phyloP scores from a whole-genome alignment of 2,888 invertebrate species.

The Cheilosia soror region DNA sequence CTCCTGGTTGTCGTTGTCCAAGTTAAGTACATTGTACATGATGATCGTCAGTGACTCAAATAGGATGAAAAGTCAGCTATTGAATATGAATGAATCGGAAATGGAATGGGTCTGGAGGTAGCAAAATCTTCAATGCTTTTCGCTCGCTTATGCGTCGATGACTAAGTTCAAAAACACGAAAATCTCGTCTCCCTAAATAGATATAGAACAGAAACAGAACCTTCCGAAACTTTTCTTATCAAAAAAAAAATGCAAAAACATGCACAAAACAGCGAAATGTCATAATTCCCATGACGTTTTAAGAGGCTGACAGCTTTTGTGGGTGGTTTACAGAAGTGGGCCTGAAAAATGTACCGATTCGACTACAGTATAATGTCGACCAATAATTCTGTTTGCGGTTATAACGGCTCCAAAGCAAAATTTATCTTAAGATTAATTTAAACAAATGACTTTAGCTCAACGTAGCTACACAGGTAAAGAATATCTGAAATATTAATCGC shows the following conservation, averaged over 20 bases:
- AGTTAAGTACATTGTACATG: constrained; percentile 80
- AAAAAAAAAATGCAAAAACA: constrained; percentile 52
- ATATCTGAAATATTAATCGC: no score
- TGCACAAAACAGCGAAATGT: background rate
- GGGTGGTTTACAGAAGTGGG: constrained; percentile 16
- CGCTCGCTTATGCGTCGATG: constrained; percentile 56
- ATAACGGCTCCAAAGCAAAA: no score
- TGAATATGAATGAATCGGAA: constrained; percentile 25
- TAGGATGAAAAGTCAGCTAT: background rate
- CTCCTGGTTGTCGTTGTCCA: constrained; percentile 78
- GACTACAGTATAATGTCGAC: no score
- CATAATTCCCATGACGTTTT: constrained; percentile 41
- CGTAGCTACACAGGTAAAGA: no score
- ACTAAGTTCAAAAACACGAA: constrained; percentile 64
- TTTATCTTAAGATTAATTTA: no score
- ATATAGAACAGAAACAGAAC: constrained; percentile 2
- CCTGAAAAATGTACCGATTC: background rate
- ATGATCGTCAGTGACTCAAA: constrained; percentile 66
- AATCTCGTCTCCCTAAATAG: constrained; percentile 8
- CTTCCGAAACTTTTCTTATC: constrained; percentile 53
- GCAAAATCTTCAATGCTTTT: constrained; percentile 7
- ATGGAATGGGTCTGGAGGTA: constrained; percentile 8
- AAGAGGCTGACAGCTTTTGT: background rate
- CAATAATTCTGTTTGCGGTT: no score
- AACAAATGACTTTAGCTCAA: no score